Base-by-base conservation (phyloP, 2,797 vertebrate species). In the Silurus aristotelis region DNA sequence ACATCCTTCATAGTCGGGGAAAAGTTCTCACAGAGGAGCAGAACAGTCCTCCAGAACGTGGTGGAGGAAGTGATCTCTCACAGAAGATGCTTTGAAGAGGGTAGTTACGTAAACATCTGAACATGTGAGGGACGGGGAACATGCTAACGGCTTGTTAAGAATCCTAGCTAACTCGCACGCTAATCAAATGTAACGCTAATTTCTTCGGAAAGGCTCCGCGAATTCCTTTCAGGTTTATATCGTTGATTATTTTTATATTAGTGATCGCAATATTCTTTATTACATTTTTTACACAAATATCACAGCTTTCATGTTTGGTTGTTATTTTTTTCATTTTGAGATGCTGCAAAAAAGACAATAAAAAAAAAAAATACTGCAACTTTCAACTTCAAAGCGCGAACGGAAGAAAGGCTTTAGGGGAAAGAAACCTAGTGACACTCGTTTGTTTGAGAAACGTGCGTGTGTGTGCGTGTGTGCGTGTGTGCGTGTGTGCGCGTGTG, bases 361-460 rank as follows among this genome's bases (percentile, higher is more conserved):
- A n/a, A 5, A 31, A n/a, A 5, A 31, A 71, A 52, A 15, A n/a
- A 6, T 58, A n/a, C 46, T 0, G n/a, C 72, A 66, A 15, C 73
- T 84, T 84, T 61, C 55, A 61, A 71, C 66, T 71, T 73, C 82
- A 83, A 73, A 83, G 82, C 2, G 17, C 14, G 17, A 43, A 20
- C 60, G 27, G 63, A 79, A 80, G 38, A 79, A 79, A 71, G 52
- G 31, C 83, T 84, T 56, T 20, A 55, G 48, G 64, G 63, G 27
- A 17, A 70, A 71, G 52, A 82, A 82, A 82, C 52, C 52, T 5
- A 10, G 67, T n/a, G 9, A 15, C 56, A 46, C 70, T 15, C 6
- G 12, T 60, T 78, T 56, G n/a, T 25, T 72, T 12, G 56, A 48
- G 63, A 61, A 78, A 77, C 55, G 20, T 27, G 52, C 17, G n/a